Base-by-base conservation (phyloP, 1,140 invertebrate genomes). In the Lepidurus couesii region DNA sequence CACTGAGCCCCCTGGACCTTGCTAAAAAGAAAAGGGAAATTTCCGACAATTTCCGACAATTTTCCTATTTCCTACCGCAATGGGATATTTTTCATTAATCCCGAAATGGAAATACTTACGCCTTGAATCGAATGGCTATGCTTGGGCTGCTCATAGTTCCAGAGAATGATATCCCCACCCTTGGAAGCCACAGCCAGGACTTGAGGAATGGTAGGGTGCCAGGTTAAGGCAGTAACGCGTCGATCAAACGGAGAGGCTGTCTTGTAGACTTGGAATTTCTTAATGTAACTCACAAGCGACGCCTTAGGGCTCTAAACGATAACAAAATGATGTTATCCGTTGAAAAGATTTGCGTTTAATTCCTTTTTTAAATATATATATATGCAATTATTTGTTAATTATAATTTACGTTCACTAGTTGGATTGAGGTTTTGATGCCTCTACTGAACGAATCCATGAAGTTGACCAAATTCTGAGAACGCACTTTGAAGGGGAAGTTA, bases 1-100 rank as follows among this genome's bases (percentile, higher is more conserved):
- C n/a, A 85, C 83, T 1, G 83, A 84, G 5, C 84, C 84, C 44
- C 84, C 84, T n/a, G 84, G 81, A 42, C 84, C 84, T 77, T 81
- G 81, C 84, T 85, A 75, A 16, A 78, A 80, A 42, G 79, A 75
- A 77, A 34, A 0, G 75, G 24, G 26, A 75, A 76, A 80, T 44
- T 76, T 34, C 26, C 13, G 16, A 42, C 4, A 47, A n/a, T 34
- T 11, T 47, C 10, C 42, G 43, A n/a, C 7, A 34, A 34, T 34
- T 34, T 34, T 34, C 34, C 34, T 34, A 34, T 34, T 4, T 34
- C 34, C 34, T 4, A 34, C 3, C 3, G 34, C 16, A 24, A 34
- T n/a, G 34, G 26, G 75, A 80, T 24, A 42, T 76, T 44, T 77
- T n/a, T 45, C 0, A 44, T 43, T 34, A 77, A n/a, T 24, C 24